Evolutionary conservation across 1,140 invertebrate genomes (phyloP), one percentile per base, ranked within the genome.

Genomic region (Ctenoplectra terminalis): DNA sequence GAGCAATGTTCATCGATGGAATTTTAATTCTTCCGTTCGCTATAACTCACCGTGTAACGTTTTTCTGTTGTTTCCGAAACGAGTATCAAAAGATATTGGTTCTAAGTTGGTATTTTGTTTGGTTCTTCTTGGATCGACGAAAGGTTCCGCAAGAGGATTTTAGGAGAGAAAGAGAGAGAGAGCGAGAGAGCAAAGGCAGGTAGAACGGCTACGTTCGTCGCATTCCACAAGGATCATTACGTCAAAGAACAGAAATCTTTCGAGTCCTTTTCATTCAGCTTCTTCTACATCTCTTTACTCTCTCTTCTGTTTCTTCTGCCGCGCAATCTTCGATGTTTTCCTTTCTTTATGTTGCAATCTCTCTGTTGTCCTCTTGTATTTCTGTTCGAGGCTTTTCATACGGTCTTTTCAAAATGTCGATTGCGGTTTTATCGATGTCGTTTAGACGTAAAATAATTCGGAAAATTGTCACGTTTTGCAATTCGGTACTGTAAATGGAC

Each of bases 171-270:
- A 75, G 50, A 31, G 60, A 52, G 46, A 67, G 64, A 6, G 60
- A 34, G 29, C 9, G 43, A 37, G 9, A n/a, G 40, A 37, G n/a
- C 13, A n/a, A 37, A 54, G 61, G 17, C 71, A 85, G 86, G 72
- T 74, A 85, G 80, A 80, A 78, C 58, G 69, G 76, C 58, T 50
- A 72, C 78, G 66, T 74, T 79, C 66, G 61, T 82, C 86, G 77
- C 87, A 88, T 88, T 88, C 86, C 86, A 37, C 63, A 52, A 82
- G 84, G 87, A 88, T 88, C 87, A 88, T 88, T 88, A 88, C 83
- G 69, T 88, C 87, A 79, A 88, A 88, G 87, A 88, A 88, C 87
- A 88, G 86, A 87, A 85, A 87, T 88, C 87, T 88, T 85, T 70
- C 83, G 70, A 73, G 64, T 77, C 86, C 64, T 56, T 50, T 70